A percentile compares a stretch with the other conserved stretches of the same genome.
Evolutionary conservation across 2,888 invertebrate species (phyloP).

Genomic region (Lordiphosa fenestrarum): DNA sequence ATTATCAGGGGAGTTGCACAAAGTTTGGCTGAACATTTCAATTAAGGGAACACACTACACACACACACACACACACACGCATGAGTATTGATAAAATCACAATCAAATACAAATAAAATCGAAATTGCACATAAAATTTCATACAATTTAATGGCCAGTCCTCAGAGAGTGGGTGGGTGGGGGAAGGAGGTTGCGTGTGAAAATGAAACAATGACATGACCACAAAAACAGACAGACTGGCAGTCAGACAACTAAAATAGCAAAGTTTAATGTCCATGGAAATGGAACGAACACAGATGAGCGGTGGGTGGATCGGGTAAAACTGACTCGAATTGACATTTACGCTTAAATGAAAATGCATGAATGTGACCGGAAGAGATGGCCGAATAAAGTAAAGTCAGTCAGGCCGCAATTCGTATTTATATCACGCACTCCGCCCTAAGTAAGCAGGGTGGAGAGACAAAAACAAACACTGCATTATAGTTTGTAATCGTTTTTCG

Average conservation of each 20-base stretch:
- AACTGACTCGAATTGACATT: slow-evolving; percentile 56
- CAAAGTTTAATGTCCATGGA: slow-evolving; percentile 52
- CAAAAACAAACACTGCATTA: slow-evolving; percentile 58
- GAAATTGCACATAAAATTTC: slow-evolving; percentile 69
- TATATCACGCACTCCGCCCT: background rate
- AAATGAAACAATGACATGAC: slow-evolving; percentile 72
- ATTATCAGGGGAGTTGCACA: slow-evolving; percentile 9
- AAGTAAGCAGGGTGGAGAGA: background rate
- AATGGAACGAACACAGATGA: slow-evolving; percentile 21
- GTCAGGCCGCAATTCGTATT: too few relatives aligned
- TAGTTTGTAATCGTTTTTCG: slow-evolving; percentile 75
- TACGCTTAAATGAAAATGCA: slow-evolving; percentile 50
- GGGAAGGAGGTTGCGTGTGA: slow-evolving; percentile 59
- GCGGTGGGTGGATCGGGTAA: slow-evolving; percentile 16
- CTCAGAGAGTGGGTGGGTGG: background rate
- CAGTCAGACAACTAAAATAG: slow-evolving; percentile 36
- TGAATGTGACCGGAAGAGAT: slow-evolving; percentile 4
- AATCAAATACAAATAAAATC: slow-evolving; percentile 68
- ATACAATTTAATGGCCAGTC: slow-evolving; percentile 53
- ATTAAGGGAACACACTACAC: slow-evolving; percentile 43
- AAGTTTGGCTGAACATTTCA: slow-evolving; percentile 58
- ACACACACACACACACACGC: slow-evolving; percentile 15
- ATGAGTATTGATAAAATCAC: slow-evolving; percentile 68
- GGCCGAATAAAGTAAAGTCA: slow-evolving; percentile 20
- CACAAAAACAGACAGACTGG: slow-evolving; percentile 52